Evolutionary conservation across 2,888 invertebrate genomes (phyloP), one percentile per base, ranked within the genome.

Genomic region (Ectemnius cavifrons): DNA sequence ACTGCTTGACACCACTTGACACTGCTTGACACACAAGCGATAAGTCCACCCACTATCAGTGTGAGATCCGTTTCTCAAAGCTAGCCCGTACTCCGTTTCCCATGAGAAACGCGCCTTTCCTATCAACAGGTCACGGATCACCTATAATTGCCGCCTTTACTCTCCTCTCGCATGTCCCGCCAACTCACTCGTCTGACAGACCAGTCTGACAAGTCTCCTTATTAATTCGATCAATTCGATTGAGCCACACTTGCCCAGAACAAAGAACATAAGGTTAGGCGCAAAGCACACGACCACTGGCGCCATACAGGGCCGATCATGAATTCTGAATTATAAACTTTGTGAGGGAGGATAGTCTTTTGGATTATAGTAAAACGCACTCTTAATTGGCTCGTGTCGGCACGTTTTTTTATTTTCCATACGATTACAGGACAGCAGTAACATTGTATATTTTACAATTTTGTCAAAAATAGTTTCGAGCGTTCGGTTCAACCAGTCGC

Each of bases 171-270:
- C 79, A 78, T 81, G 76, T 77, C 73, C 69, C 67, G 56, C 46
- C 62, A 80, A 77, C 69, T 64, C 75, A 64, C 72, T 75, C 67
- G 73, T 78, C 75, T 87, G 87, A 87, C 88, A 87, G 82, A 67
- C 81, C 80, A 77, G 62, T 75, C 62, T 74, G 82, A 83, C 86
- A 82, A 86, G 86, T 87, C 85, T 87, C 87, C 83, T 84, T 86
- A 78, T 83, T 80, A 80, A 80, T 80, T 77, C 79, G 75, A 79
- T 83, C 79, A 37, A 37, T 37, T 37, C 37, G 37, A 37, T 69
- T 68, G 71, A 63, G 45, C 60, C 71, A 63, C 45, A 13, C 11
- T 37, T 71, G 72, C 76, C 59, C 79, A 76, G 79, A 79, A 79
- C 79, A 79, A 79, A 79, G 79, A 79, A 80, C 71, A 73, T 73